phyloP scores from a whole-genome alignment of 2,113 vertebrate species.

The Callospermophilus lateralis region DNA sequence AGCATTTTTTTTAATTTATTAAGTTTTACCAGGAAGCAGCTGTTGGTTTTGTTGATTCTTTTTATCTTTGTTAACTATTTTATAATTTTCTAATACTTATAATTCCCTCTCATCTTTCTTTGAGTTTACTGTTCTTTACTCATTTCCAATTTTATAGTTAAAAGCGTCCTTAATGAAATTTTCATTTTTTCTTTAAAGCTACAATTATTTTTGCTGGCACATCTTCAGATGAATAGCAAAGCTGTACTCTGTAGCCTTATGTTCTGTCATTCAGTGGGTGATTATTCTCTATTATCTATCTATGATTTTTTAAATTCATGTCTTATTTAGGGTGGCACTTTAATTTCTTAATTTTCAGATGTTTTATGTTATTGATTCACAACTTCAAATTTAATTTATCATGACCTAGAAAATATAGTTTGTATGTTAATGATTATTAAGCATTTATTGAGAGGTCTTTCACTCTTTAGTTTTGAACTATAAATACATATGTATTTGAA shows the following conservation, averaged over 20 bases:
- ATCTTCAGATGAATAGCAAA: background rate
- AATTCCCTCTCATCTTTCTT: background rate
- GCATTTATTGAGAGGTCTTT: background rate
- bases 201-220: background rate
- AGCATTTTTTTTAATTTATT: background rate
- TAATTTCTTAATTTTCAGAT: background rate
- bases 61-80: background rate
- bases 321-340: background rate
- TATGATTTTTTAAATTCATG: background rate
- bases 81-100: background rate
- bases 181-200: background rate
- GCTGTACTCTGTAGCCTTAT: background rate
- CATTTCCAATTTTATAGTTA: background rate
- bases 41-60: background rate
- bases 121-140: background rate
- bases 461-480: constrained; percentile 25
- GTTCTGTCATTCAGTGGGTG: background rate
- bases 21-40: background rate
- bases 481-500: background rate
- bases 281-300: constrained; percentile 4
- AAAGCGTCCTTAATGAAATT: background rate
- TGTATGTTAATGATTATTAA: background rate
- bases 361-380: background rate
- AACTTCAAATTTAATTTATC: background rate
- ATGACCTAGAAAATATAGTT: background rate